phyloP scores from a whole-genome alignment of 2,797 vertebrate species.

The Chrysocyon brachyurus region DNA sequence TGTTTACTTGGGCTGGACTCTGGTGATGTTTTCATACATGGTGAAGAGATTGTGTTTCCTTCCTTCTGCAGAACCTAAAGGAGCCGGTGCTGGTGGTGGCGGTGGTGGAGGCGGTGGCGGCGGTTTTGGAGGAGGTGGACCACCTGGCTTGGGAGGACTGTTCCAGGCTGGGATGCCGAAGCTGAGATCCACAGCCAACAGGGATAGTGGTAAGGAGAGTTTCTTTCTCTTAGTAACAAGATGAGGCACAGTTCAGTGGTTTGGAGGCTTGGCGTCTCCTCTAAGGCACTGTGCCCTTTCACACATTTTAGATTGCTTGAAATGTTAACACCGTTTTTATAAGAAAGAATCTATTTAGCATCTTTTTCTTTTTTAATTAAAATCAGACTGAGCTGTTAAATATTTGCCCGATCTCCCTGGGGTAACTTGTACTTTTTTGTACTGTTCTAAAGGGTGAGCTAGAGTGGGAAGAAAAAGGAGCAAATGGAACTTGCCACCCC shows the following conservation, averaged over 20 bases:
- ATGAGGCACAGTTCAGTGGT: background rate
- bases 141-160: slow-evolving; percentile 94
- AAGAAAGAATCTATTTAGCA: background rate
- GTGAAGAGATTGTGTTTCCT: slow-evolving; percentile 53
- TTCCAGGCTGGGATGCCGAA: slow-evolving; percentile 98
- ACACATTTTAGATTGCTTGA: slow-evolving; percentile 19
- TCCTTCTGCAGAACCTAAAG: slow-evolving; percentile 94
- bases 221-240: background rate
- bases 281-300: background rate
- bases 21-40: background rate
- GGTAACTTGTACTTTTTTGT: background rate
- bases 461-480: background rate
- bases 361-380: background rate
- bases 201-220: slow-evolving; percentile 91
- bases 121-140: slow-evolving; percentile 88
- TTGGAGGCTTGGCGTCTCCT: background rate
- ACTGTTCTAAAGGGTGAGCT: slow-evolving; percentile 41
- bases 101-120: slow-evolving; percentile 79
- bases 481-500: background rate
- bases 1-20: background rate
- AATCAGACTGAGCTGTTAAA: background rate
- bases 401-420: background rate
- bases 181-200: slow-evolving; percentile 92
- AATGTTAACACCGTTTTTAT: background rate
- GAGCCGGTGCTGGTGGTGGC: slow-evolving; percentile 83